A percentile compares a stretch with the other conserved stretches of the same genome.
These are phyloP conservation scores for Hemichromis elongatus DNA, from an alignment of 2,113 vertebrate species.

Conservation along the genomic window DNA sequence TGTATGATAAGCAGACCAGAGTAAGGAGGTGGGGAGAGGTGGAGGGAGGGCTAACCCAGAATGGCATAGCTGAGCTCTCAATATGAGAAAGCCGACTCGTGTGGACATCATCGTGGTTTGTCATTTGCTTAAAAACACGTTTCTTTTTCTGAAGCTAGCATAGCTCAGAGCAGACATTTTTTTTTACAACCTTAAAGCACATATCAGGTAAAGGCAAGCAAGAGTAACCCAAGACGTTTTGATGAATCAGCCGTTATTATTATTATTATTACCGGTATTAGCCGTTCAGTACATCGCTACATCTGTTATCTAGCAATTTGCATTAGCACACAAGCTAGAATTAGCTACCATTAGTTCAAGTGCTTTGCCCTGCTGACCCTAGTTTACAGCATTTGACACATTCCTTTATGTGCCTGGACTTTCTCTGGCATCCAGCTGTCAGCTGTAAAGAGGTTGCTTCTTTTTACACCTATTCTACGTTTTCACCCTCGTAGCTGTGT, in stretches of 20 bases:
- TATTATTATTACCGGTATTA: too few species aligned
- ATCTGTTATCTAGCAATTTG: not conserved
- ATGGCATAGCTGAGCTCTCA: conserved; percentile 99
- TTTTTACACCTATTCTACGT: not conserved
- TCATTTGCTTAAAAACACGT: conserved; percentile 68
- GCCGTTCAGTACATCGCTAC: not conserved
- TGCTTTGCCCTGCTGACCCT: not conserved
- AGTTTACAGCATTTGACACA: not conserved
- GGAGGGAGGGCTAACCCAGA: conserved; percentile 73
- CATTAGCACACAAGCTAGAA: not conserved
- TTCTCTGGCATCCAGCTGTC: not conserved
- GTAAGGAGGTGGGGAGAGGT: conserved; percentile 1
- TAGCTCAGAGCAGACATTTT: not conserved
- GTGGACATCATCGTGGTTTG: conserved; percentile 82
- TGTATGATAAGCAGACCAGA: conserved; percentile 48
- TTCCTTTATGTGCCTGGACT: not conserved
- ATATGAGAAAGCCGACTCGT: conserved; percentile 99
- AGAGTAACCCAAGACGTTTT: not conserved
- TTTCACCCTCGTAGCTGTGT: not conserved
- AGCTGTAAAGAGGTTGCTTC: not conserved
- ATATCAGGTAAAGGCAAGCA: not conserved
- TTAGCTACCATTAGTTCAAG: not conserved
- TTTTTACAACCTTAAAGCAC: rapidly evolving
- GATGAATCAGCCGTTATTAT: not conserved
- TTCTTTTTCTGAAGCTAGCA: conserved; percentile 64